Evolutionary conservation across 2,113 vertebrate genomes (phyloP).

Genomic region (Vulpes ferrilata): DNA sequence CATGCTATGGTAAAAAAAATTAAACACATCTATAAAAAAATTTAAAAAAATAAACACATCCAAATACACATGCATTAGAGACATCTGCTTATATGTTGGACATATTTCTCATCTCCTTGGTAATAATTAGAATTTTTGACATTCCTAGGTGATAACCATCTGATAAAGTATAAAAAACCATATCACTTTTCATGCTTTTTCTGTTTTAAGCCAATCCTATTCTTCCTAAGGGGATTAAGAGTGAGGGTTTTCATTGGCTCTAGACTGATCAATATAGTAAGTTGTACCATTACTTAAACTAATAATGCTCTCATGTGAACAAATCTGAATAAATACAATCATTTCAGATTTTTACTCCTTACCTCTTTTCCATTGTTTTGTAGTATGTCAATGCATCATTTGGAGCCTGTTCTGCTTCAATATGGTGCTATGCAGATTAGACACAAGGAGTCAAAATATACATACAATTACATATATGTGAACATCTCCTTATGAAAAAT

Average conservation of each 20-base stretch:
- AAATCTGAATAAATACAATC: not conserved
- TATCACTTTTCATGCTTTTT: not conserved
- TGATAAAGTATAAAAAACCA: not conserved
- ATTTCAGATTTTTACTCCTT: not conserved
- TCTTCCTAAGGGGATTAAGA: conserved; percentile 3
- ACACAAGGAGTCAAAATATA: not conserved
- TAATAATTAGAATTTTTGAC: not conserved
- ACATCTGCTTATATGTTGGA: not conserved
- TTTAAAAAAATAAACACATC: not conserved
- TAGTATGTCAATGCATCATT: not conserved
- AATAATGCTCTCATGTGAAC: not conserved
- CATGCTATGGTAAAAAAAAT: not conserved
- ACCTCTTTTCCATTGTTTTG: not conserved
- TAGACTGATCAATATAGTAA: not conserved
- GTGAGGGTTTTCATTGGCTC: not conserved
- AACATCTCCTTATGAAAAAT: not conserved
- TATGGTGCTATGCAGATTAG: not conserved
- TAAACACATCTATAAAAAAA: not conserved
- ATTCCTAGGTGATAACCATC: not conserved
- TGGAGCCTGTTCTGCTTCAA: not conserved
- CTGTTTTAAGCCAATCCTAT: conserved; percentile 5
- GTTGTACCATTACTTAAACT: not conserved
- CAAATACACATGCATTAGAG: accelerated
- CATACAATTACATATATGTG: not conserved
- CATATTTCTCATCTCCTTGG: not conserved